Percentiles rank a stretch among this genome's conserved stretches.
These are phyloP conservation scores for Scomberomorus guttatus DNA, from an alignment of 2,797 vertebrate genomes.

Conservation along the genomic window DNA sequence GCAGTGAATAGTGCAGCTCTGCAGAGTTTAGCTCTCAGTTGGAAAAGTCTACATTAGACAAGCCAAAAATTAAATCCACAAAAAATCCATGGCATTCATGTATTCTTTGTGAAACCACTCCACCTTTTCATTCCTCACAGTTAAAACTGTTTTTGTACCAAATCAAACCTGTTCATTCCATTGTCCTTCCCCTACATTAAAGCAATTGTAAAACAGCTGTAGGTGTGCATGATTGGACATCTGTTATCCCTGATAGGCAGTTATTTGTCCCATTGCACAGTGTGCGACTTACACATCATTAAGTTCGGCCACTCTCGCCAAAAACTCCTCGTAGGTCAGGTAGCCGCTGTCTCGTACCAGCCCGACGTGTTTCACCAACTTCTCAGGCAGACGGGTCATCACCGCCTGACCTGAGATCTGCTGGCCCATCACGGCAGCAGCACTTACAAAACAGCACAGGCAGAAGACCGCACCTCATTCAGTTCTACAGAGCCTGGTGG, in stretches of 20 bases:
- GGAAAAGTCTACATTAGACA: neutral
- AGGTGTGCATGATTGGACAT: neutral
- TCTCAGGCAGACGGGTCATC: constrained; percentile 95
- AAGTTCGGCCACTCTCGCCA: constrained; percentile 95
- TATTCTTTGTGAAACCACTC: neutral
- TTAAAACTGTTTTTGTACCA: neutral
- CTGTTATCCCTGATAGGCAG: no score
- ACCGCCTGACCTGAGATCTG: constrained; percentile 93
- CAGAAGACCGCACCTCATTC: constrained; percentile 69
- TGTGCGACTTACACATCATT: constrained; percentile 93
- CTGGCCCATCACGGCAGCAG: constrained; percentile 91
- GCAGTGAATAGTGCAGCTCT: neutral
- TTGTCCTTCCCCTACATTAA: neutral
- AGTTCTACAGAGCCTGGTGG: constrained; percentile 54
- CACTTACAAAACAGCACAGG: constrained; percentile 35
- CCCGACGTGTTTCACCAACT: constrained; percentile 92
- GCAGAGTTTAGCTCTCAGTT: neutral
- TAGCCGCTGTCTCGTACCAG: constrained; percentile 95
- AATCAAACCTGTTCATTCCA: neutral
- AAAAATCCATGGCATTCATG: no score
- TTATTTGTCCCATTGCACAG: neutral
- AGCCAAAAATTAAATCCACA: neutral
- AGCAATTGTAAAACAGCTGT: neutral
- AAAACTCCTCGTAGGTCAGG: constrained; percentile 97
- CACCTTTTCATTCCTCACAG: neutral